Conservation (phyloP, 2,797 vertebrate genomes). For the Falco concolor region DNA sequence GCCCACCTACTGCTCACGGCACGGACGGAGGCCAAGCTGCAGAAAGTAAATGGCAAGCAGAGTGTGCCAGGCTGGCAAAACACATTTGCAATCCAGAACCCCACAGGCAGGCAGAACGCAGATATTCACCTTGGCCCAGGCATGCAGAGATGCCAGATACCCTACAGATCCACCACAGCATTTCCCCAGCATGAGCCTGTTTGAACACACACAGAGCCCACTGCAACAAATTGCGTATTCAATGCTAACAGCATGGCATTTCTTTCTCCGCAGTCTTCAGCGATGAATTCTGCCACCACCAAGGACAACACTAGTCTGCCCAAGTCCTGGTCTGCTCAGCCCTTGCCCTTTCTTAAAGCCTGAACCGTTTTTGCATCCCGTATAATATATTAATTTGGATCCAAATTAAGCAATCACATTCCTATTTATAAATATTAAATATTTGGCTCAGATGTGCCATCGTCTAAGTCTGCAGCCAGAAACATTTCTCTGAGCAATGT, state of each 20-base stretch:
- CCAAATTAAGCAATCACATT: neutral
- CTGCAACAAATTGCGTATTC: neutral
- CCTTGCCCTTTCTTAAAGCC: neutral
- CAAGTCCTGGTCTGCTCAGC: neutral
- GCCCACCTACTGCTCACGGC: slow-evolving; percentile 72
- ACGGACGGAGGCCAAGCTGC: slow-evolving; percentile 52
- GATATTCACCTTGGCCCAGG: accelerated
- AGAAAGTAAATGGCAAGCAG: slow-evolving; percentile 58
- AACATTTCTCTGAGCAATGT: accelerated
- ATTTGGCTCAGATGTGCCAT: neutral
- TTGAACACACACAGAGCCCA: neutral
- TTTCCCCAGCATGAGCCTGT: neutral
- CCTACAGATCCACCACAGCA: neutral
- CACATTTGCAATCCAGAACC: neutral
- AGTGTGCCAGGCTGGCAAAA: accelerated
- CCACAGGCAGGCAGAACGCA: neutral
- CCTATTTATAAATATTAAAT: neutral
- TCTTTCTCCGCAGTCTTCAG: neutral
- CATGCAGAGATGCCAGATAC: accelerated
- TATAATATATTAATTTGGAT: too few species aligned
- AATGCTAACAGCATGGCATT: accelerated
- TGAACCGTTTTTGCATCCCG: neutral
- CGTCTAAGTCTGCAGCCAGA: neutral
- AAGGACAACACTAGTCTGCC: neutral
- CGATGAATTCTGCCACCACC: neutral